phyloP scores from a whole-genome alignment of 2,888 invertebrate species.

The Anthophora plumipes region DNA sequence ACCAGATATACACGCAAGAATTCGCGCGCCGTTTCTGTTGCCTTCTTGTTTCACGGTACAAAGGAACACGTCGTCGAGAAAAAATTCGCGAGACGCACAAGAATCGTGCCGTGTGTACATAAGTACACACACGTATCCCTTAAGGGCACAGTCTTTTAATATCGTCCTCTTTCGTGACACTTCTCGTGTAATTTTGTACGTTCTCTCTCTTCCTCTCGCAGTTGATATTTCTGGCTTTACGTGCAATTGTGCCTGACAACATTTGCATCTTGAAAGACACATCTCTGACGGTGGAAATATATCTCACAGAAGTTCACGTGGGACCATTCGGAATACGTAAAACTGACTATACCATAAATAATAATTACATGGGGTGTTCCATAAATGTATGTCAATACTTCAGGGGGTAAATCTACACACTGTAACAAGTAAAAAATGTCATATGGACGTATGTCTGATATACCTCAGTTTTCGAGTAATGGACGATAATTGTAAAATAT shows the following conservation, averaged over 20 bases:
- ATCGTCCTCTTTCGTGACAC: not conserved
- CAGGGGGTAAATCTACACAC: too few species aligned
- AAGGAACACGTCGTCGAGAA: not conserved
- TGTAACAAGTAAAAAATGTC: too few species aligned
- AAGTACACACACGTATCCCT: not conserved
- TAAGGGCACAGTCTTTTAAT: not conserved
- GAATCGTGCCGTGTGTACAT: not conserved
- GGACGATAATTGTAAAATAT: too few species aligned
- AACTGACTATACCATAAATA: too few species aligned
- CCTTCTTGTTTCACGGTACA: not conserved
- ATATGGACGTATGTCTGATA: too few species aligned
- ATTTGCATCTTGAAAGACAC: not conserved
- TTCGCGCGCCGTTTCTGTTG: slow-evolving; percentile 21
- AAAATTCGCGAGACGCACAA: slow-evolving; percentile 2
- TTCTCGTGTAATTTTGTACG: not conserved
- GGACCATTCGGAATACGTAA: too few species aligned
- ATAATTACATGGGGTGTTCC: too few species aligned
- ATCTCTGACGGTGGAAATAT: too few species aligned
- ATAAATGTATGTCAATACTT: too few species aligned
- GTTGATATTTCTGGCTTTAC: not conserved
- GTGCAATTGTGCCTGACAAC: not conserved
- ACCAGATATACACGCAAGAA: slow-evolving; percentile 41
- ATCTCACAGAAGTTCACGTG: too few species aligned
- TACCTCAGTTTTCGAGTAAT: too few species aligned
- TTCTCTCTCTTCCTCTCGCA: not conserved